Evolutionary conservation across 2,113 vertebrate genomes (phyloP), one percentile per base, ranked within the genome.

Genomic region (Anseranas semipalmata): DNA sequence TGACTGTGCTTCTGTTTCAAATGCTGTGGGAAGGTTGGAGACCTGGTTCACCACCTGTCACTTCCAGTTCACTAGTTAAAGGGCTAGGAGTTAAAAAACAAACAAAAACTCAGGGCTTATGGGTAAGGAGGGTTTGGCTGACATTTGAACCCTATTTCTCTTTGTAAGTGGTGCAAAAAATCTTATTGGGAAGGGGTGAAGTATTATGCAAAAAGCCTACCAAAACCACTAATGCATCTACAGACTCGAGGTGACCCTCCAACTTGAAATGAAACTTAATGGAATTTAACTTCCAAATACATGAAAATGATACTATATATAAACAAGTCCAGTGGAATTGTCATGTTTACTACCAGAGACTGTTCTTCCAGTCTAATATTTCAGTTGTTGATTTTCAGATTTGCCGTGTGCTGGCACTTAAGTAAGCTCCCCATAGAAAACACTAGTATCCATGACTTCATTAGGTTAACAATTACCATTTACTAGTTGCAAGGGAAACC

Each of bases 191-290:
- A 86, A 62, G 12, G 21, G 18, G 12, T 67, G 46, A 82, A 73
- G 2, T 65, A 32, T 45, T 74, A 56, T 65, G 33, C 21, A 81
- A 74, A 87, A 18, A 14, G 3, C 59, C 13, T 58, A 33, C 15
- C 48, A 73, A 48, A 85, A 76, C 39, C 88, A 6, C 15, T 67
- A 39, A 21, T n/a, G 9, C 35, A 7, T 46, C 75, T 77, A 39
- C 22, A 56, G 39, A 52, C 12, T 50, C 0, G 0, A 55, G 28
- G 12, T 43, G 15, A 62, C 8, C 63, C 25, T 82, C 0, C 2
- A 88, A 39, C 6, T 46, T 63, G 32, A 83, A 83, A 56, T 79
- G 16, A 60, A 24, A 63, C 66, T 53, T 58, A 85, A 30, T 10
- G 70, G 6, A 85, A 56, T 22, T 72, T 4, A 66, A 6, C 46